A percentile compares a stretch with the other conserved stretches of the same genome.
phyloP scores from a whole-genome alignment of 2,888 invertebrate genomes.

The Rhodophaea formosa region DNA sequence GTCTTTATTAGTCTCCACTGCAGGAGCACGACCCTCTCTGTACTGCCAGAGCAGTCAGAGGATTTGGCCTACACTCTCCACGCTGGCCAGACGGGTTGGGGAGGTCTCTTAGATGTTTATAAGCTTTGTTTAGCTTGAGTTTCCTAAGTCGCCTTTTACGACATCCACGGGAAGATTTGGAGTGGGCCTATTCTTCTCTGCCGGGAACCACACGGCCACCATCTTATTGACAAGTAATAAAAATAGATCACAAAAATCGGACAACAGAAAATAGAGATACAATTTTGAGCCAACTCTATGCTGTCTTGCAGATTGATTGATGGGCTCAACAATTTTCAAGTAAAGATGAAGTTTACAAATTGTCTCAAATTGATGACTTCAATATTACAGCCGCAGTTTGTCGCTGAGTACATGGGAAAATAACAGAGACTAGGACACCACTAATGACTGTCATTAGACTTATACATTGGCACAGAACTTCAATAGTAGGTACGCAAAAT shows the following conservation, averaged over 20 bases:
- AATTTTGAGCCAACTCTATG: not conserved
- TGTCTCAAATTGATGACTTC: constrained; percentile 1
- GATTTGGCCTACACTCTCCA: too few species aligned
- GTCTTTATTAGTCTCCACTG: too few species aligned
- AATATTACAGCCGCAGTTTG: constrained; percentile 6
- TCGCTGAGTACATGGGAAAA: constrained; percentile 7
- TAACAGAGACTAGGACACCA: constrained; percentile 11
- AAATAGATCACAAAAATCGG: not conserved
- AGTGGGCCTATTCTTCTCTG: too few species aligned
- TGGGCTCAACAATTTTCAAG: not conserved
- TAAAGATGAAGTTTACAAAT: not conserved
- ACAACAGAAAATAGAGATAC: not conserved
- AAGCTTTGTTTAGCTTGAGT: too few species aligned
- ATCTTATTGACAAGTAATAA: too few species aligned
- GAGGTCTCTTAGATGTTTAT: too few species aligned
- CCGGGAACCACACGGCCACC: too few species aligned
- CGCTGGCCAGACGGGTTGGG: too few species aligned
- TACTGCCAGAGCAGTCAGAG: too few species aligned
- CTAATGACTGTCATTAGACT: constrained; percentile 10
- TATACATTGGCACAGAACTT: not conserved
- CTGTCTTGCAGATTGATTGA: not conserved
- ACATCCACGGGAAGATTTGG: too few species aligned
- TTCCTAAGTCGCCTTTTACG: too few species aligned
- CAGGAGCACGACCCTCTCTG: too few species aligned
- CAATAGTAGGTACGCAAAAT: not conserved